Conservation (phyloP, 1,140 invertebrate genomes). For the Monomorium pharaonis region DNA sequence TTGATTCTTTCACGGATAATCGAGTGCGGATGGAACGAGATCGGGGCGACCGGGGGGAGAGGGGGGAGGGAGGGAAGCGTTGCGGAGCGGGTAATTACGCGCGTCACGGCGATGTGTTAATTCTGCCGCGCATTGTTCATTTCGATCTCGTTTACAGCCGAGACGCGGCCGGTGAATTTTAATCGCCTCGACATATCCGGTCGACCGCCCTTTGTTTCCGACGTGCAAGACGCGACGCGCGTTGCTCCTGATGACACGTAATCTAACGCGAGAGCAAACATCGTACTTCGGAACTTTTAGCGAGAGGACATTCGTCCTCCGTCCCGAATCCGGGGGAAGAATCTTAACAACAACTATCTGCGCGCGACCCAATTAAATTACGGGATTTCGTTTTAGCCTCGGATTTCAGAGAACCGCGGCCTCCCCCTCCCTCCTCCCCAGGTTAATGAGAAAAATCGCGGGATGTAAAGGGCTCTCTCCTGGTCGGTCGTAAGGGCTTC, state of each 20-base stretch:
- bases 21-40: background rate
- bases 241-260: constrained; percentile 1
- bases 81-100: constrained; percentile 58
- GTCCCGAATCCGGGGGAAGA: background rate
- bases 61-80: background rate
- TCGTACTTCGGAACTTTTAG: background rate
- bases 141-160: constrained; percentile 30
- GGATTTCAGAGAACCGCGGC: background rate
- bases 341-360: constrained; percentile 21
- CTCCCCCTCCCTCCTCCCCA: no score
- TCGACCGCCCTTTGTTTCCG: constrained; percentile 1
- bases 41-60: no score
- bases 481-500: constrained; percentile 22
- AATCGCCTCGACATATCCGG: constrained; percentile 41
- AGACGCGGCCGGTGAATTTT: constrained; percentile 42
- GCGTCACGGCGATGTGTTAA: constrained; percentile 56
- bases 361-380: constrained; percentile 39
- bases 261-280: background rate
- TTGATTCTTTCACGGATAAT: constrained; percentile 56
- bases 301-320: background rate
- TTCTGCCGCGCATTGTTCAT: constrained; percentile 40
- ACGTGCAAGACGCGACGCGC: background rate
- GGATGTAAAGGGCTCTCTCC: constrained; percentile 31
- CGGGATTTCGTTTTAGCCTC: constrained; percentile 33
- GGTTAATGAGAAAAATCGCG: constrained; percentile 60